These are phyloP conservation scores for Brachypterus glaber DNA, from an alignment of 2,888 invertebrate genomes.

Conservation along the genomic window DNA sequence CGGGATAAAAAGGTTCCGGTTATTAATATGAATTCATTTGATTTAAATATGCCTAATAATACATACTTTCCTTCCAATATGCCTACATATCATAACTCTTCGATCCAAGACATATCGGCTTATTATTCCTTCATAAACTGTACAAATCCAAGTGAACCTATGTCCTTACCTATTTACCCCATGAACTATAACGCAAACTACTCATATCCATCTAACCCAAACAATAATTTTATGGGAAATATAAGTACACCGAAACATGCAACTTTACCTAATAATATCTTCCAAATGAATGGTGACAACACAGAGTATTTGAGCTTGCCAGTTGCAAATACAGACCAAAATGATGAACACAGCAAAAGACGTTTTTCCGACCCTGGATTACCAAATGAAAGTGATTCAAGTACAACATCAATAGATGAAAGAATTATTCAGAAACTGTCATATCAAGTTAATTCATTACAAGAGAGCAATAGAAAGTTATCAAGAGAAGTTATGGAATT, in stretches of 20 bases:
- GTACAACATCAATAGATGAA: slow-evolving; percentile 49
- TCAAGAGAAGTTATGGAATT: slow-evolving; percentile 66
- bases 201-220: slow-evolving; percentile 17
- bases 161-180: slow-evolving; percentile 55
- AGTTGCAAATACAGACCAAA: slow-evolving; percentile 54
- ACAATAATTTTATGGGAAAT: slow-evolving; percentile 22
- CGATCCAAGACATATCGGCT: slow-evolving; percentile 27
- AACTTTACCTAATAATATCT: slow-evolving; percentile 18
- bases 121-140: slow-evolving; percentile 33
- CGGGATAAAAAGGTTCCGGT: slow-evolving; percentile 29
- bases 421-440: slow-evolving; percentile 54
- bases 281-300: slow-evolving; percentile 23
- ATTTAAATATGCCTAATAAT: slow-evolving; percentile 29
- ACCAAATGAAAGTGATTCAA: slow-evolving; percentile 38
- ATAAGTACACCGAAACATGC: slow-evolving; percentile 25
- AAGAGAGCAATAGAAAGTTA: slow-evolving; percentile 64
- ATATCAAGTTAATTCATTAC: slow-evolving; percentile 63
- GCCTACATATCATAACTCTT: slow-evolving; percentile 24
- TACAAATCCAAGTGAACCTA: slow-evolving; percentile 46
- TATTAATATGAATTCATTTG: slow-evolving; percentile 21
- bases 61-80: slow-evolving; percentile 28
- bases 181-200: slow-evolving; percentile 43
- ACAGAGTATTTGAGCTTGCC: slow-evolving; percentile 58
- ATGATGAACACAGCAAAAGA: slow-evolving; percentile 43
- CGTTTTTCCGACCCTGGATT: slow-evolving; percentile 62